Percentiles rank a stretch among this genome's conserved stretches.
Conservation (phyloP, 2,888 invertebrate genomes). For the Rutpela maculata region DNA sequence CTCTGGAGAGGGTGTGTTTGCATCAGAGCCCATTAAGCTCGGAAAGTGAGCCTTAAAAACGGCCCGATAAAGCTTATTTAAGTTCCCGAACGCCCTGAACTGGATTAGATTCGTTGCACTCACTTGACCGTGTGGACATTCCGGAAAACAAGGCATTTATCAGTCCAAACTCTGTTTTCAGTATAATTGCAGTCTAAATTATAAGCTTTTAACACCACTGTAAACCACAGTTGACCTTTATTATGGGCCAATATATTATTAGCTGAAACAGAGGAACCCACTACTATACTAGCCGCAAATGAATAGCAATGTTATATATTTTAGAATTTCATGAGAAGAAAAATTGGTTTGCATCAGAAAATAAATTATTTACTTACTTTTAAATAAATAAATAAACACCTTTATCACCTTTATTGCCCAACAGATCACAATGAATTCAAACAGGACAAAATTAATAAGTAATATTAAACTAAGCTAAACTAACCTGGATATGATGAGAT, state of each 20-base stretch:
- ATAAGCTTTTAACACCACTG: constrained; percentile 3
- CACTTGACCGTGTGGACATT: constrained; percentile 44
- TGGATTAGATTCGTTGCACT: constrained; percentile 45
- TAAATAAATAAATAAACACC: too few relatives aligned
- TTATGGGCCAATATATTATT: neutral
- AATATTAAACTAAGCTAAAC: too few relatives aligned
- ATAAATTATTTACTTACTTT: too few relatives aligned
- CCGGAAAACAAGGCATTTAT: constrained; percentile 44
- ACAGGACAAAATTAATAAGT: too few relatives aligned
- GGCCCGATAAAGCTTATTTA: constrained; percentile 48
- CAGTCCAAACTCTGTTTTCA: constrained; percentile 43
- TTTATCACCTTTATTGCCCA: too few relatives aligned
- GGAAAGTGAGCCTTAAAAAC: constrained; percentile 57
- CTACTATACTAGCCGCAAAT: neutral
- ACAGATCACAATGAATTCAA: too few relatives aligned
- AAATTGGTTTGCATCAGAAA: too few relatives aligned
- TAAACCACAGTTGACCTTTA: constrained; percentile 7
- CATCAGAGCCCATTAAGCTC: constrained; percentile 60
- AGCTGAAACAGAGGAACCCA: neutral
- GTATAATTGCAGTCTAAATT: constrained; percentile 38
- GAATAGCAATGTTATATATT: neutral
- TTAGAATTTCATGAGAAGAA: neutral
- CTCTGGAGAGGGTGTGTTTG: constrained; percentile 62
- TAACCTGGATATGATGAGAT: too few relatives aligned
- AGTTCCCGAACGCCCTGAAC: constrained; percentile 28